phyloP scores from a whole-genome alignment of 2,797 vertebrate genomes.

The Falco peregrinus region DNA sequence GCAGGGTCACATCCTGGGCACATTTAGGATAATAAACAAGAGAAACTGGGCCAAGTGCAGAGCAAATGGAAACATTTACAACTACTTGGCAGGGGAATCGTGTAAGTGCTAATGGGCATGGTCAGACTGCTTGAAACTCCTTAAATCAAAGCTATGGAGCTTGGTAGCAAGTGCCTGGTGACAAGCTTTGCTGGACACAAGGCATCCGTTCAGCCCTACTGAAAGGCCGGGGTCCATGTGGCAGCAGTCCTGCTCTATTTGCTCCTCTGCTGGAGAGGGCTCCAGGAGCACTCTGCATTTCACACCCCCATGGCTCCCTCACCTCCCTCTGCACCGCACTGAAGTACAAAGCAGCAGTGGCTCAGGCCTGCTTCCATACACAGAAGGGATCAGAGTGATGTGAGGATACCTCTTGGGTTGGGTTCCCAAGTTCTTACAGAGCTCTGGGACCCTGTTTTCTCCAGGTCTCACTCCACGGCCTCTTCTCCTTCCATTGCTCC shows the following conservation, averaged over 20 bases:
- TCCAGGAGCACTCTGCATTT: neutral
- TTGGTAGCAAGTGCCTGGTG: neutral
- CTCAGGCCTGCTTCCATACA: fast-evolving
- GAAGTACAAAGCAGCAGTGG: fast-evolving
- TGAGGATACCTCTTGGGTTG: too few species aligned
- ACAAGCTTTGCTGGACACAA: neutral
- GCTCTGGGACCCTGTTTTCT: neutral
- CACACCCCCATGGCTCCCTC: neutral
- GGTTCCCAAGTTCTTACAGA: fast-evolving
- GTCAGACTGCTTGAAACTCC: neutral
- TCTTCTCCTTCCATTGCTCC: neutral
- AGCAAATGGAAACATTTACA: slow-evolving; percentile 15
- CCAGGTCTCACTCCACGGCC: neutral
- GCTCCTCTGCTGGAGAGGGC: neutral
- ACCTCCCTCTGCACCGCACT: neutral
- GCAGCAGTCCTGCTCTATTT: neutral
- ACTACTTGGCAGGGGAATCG: neutral
- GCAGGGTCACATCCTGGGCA: neutral
- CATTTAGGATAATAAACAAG: slow-evolving; percentile 7
- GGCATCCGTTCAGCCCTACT: neutral
- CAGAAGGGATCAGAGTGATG: fast-evolving
- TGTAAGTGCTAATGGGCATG: neutral
- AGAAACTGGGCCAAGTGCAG: neutral
- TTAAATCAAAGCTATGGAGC: slow-evolving; percentile 1
- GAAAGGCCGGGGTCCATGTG: neutral